A percentile compares a stretch with the other conserved stretches of the same genome.
Evolutionary conservation across 1,140 invertebrate species (phyloP).

Genomic region (Drosophila kepulauana): DNA sequence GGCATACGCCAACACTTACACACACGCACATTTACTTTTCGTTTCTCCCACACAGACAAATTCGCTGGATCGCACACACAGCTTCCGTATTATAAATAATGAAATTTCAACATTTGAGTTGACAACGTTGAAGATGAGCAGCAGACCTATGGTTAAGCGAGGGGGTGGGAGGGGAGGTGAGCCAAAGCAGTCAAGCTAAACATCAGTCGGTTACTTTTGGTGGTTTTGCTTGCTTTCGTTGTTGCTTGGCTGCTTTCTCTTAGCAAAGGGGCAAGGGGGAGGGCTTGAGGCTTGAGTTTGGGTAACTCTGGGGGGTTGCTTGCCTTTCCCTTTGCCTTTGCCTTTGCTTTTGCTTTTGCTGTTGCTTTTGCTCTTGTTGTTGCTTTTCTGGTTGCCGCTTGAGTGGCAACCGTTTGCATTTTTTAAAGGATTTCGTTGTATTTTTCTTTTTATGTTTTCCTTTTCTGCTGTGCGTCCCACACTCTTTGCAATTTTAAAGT

Average conservation of each 20-base stretch:
- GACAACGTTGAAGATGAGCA: conserved; percentile 54
- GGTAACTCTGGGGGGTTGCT: neutral
- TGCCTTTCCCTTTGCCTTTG: too few species aligned
- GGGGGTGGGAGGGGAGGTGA: neutral
- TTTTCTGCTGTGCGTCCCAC: neutral
- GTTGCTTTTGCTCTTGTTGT: too few species aligned
- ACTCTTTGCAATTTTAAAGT: conserved; percentile 26
- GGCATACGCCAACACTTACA: neutral
- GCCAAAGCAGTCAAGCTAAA: conserved; percentile 34
- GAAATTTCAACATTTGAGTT: conserved; percentile 71
- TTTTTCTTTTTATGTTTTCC: conserved; percentile 14
- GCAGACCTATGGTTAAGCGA: neutral
- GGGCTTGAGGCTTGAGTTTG: neutral
- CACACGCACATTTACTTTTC: neutral
- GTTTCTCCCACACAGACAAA: neutral
- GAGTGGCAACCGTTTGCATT: conserved; percentile 68
- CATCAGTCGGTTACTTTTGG: conserved; percentile 23
- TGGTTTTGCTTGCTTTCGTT: conserved; percentile 10
- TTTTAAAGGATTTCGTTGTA: conserved; percentile 39
- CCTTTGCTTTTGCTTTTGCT: too few species aligned
- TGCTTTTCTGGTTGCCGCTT: conserved; percentile 9
- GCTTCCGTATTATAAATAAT: conserved; percentile 79
- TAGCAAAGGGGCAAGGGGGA: neutral
- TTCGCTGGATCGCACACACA: conserved; percentile 27
- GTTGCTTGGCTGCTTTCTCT: conserved; percentile 4